Evolutionary conservation across 2,888 invertebrate genomes (phyloP).

Genomic region (Nematopogon swammerdamellus): DNA sequence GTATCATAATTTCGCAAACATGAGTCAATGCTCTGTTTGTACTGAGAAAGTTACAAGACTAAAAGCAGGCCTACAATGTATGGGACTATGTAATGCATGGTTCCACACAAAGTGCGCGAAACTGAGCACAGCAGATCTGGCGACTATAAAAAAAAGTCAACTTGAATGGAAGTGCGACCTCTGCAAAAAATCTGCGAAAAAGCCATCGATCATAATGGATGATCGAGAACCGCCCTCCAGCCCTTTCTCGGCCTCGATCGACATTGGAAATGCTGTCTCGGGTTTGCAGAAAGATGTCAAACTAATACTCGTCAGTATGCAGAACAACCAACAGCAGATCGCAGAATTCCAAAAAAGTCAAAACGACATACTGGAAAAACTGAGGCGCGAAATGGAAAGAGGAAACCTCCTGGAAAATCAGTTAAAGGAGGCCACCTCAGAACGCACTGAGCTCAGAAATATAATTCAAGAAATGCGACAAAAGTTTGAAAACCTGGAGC

Average conservation of each 20-base stretch:
- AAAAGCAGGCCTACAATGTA: background rate
- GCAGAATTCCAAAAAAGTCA: background rate
- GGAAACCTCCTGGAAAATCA: background rate
- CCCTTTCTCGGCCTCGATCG: background rate
- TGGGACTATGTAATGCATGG: background rate
- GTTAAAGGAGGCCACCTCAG: background rate
- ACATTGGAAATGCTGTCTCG: background rate
- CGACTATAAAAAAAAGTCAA: background rate
- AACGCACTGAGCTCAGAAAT: background rate
- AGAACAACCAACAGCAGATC: background rate
- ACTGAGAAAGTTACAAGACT: background rate
- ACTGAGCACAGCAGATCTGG: background rate
- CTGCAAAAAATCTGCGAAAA: background rate
- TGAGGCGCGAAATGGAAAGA: background rate
- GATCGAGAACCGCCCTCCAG: background rate
- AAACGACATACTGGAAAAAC: background rate
- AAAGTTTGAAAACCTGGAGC: background rate
- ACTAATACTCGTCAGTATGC: background rate
- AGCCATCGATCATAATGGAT: background rate
- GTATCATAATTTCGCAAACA: background rate
- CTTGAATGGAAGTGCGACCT: background rate
- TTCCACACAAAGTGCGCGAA: background rate
- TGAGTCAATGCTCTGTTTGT: background rate
- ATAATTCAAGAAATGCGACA: background rate
- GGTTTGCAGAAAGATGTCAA: background rate